Evolutionary conservation across 2,797 vertebrate species (phyloP).

Genomic region (Syncerus caffer): DNA sequence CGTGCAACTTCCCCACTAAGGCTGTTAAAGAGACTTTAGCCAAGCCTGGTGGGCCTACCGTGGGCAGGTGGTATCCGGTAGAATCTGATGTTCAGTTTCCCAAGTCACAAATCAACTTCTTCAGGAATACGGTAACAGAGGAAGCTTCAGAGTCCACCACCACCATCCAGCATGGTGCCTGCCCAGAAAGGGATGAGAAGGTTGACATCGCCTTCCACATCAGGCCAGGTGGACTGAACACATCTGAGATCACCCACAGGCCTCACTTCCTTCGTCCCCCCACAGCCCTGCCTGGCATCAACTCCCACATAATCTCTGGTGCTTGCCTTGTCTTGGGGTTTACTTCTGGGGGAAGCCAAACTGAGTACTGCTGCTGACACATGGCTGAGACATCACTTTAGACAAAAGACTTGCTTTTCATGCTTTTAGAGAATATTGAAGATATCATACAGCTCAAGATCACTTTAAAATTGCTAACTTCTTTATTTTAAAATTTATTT

Average conservation of each 20-base stretch:
- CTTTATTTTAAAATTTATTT: neutral
- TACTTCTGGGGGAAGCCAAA: neutral
- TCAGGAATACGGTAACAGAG: neutral
- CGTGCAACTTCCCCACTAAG: neutral
- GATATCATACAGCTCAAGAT: neutral
- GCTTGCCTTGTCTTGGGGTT: neutral
- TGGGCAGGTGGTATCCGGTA: neutral
- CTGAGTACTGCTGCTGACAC: neutral
- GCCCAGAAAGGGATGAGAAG: neutral
- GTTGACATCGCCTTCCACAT: no score
- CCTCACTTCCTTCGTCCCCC: neutral
- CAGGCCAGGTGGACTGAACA: rapidly evolving
- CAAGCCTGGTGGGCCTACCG: neutral
- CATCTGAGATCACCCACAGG: neutral
- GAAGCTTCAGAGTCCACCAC: no score
- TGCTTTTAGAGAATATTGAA: neutral
- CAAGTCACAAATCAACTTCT: neutral
- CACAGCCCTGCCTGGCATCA: neutral
- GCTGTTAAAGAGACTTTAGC: neutral
- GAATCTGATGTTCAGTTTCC: neutral
- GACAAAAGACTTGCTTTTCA: neutral
- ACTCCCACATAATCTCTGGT: neutral
- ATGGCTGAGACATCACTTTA: neutral
- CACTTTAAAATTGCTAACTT: neutral
- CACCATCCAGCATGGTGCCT: rapidly evolving